Conservation (phyloP, 1,140 invertebrate species). For the Drosophila sp. region DNA sequence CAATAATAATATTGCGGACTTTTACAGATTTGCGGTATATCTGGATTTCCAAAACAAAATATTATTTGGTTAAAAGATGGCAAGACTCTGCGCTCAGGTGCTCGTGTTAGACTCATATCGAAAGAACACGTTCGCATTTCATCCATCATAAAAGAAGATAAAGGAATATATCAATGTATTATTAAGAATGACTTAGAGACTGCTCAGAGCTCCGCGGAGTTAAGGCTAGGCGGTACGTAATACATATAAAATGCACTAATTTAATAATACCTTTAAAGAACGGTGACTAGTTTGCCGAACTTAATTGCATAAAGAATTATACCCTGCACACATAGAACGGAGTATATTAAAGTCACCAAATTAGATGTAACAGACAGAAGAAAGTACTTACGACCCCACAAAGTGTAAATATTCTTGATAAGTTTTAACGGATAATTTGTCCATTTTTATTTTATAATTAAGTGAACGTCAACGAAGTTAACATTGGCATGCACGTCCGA, state of each 20-base stretch:
- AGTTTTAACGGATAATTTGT: too few species aligned
- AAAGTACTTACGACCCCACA: too few species aligned
- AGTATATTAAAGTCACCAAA: too few species aligned
- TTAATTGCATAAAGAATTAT: too few species aligned
- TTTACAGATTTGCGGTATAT: slow-evolving; percentile 87
- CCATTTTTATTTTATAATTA: too few species aligned
- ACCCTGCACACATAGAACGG: too few species aligned
- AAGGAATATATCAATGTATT: slow-evolving; percentile 94
- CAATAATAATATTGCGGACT: slow-evolving; percentile 24
- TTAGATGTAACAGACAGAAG: too few species aligned
- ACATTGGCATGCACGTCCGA: too few species aligned
- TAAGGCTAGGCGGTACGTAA: slow-evolving; percentile 88
- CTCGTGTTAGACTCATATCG: slow-evolving; percentile 84
- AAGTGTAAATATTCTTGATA: too few species aligned
- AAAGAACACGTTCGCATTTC: slow-evolving; percentile 86
- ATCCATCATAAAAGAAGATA: slow-evolving; percentile 88
- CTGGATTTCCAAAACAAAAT: slow-evolving; percentile 88
- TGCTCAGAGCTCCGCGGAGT: slow-evolving; percentile 88
- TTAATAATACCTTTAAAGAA: too few species aligned
- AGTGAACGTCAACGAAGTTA: too few species aligned
- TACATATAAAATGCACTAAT: neutral
- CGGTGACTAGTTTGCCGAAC: too few species aligned
- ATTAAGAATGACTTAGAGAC: slow-evolving; percentile 88
- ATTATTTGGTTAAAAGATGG: slow-evolving; percentile 91
- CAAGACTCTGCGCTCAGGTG: slow-evolving; percentile 85